A percentile compares a stretch with the other conserved stretches of the same genome.
Conservation (phyloP, 2,113 vertebrate genomes). For the Desmodus rotundus region DNA sequence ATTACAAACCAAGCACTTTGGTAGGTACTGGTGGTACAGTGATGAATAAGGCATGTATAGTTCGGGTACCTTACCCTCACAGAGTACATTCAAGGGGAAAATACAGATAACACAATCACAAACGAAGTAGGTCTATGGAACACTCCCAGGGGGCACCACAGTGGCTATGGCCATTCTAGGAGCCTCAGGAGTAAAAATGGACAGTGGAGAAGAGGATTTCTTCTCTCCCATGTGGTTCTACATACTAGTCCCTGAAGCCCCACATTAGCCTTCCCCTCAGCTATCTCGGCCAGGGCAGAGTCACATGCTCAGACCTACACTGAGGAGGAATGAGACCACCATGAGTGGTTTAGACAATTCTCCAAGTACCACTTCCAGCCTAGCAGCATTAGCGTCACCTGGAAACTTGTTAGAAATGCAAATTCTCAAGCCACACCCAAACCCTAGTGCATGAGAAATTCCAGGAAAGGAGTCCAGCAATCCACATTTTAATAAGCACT, state of each 20-base stretch:
- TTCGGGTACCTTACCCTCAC: background rate
- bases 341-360: background rate
- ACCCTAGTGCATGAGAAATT: background rate
- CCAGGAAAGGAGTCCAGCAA: background rate
- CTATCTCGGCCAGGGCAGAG: background rate
- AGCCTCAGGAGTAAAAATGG: background rate
- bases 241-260: background rate
- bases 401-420: background rate
- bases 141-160: background rate
- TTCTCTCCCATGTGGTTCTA: background rate
- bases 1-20: background rate
- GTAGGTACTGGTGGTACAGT: background rate
- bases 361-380: background rate
- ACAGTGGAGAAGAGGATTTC: background rate
- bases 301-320: background rate
- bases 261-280: background rate
- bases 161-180: background rate
- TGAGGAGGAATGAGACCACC: background rate
- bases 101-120: background rate
- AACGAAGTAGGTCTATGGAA: background rate
- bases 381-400: background rate
- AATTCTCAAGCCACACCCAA: background rate
- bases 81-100: background rate
- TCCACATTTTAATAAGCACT: background rate
- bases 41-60: background rate